A percentile compares a stretch with the other conserved stretches of the same genome.
Conservation (phyloP, 23 tunicate species). For the Corella eumyota region DNA sequence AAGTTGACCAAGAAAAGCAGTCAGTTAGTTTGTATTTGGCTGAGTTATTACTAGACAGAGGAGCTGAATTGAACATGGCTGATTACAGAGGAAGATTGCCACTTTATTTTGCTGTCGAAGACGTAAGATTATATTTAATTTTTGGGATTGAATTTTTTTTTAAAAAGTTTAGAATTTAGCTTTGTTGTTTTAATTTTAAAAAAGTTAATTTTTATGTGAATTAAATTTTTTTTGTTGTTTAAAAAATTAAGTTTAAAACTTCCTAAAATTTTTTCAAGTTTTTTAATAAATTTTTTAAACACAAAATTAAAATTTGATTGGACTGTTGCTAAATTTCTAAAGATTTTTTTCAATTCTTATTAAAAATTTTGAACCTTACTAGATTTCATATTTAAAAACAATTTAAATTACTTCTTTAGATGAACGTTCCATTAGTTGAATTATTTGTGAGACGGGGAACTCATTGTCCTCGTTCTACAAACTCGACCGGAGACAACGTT, state of each 20-base stretch:
- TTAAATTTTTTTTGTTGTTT: no score
- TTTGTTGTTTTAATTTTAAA: background rate
- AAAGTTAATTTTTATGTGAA: background rate
- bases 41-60: conserved; percentile 67
- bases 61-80: conserved; percentile 78
- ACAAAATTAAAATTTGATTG: background rate
- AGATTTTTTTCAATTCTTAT: background rate
- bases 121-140: conserved; percentile 37
- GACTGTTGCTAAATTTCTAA: background rate
- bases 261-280: background rate
- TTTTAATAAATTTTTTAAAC: background rate
- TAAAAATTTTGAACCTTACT: background rate
- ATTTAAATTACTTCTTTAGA: conserved; percentile 21
- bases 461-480: conserved; percentile 80
- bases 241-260: background rate
- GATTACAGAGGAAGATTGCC: conserved; percentile 87
- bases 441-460: conserved; percentile 57
- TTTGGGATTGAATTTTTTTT: no score
- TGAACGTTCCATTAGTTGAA: conserved; percentile 72
- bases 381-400: no score
- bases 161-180: conserved; percentile 1
- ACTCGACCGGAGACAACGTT: conserved; percentile 71
- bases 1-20: conserved; percentile 35
- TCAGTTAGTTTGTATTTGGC: conserved; percentile 60
- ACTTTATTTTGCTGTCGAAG: conserved; percentile 84